These are phyloP conservation scores for Microcaecilia unicolor DNA, from an alignment of 2,797 vertebrate species.

Conservation along the genomic window DNA sequence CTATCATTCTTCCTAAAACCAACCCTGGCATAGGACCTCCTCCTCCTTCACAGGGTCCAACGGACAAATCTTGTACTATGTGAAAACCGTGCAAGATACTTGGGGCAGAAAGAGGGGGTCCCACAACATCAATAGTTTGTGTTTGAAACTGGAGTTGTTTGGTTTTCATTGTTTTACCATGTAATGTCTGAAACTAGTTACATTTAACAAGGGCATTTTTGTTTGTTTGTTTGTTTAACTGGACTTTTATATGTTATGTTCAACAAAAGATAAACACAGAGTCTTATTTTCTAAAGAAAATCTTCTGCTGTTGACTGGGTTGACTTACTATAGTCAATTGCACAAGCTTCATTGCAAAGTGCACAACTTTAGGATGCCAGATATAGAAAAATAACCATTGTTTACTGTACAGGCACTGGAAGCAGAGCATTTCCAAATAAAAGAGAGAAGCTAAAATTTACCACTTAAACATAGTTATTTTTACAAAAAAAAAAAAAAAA, in stretches of 20 bases:
- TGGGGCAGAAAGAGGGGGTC: slow-evolving; percentile 25
- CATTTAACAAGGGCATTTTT: slow-evolving; percentile 69
- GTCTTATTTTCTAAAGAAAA: too few species aligned
- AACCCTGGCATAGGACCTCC: slow-evolving; percentile 64
- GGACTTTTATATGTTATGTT: slow-evolving; percentile 51
- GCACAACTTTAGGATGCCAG: too few species aligned
- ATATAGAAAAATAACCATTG: too few species aligned
- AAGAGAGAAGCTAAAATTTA: too few species aligned
- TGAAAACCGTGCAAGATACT: slow-evolving; percentile 38
- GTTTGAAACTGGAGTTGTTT: slow-evolving; percentile 79
- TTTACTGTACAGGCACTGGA: too few species aligned
- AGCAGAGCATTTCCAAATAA: too few species aligned
- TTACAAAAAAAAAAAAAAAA: too few species aligned
- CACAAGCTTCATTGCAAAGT: too few species aligned
- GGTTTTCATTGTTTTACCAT: slow-evolving; percentile 77
- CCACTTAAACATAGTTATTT: too few species aligned
- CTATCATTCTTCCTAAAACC: slow-evolving; percentile 84
- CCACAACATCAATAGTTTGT: slow-evolving; percentile 56
- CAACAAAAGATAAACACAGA: slow-evolving; percentile 43
- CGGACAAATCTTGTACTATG: slow-evolving; percentile 97
- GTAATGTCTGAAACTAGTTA: slow-evolving; percentile 76
- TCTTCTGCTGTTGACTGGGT: too few species aligned
- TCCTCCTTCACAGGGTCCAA: slow-evolving; percentile 69
- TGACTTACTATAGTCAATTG: too few species aligned
- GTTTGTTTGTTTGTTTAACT: slow-evolving; percentile 63